These are phyloP conservation scores for Muschampia plurimacula DNA, from an alignment of 2,888 invertebrate genomes.

Conservation along the genomic window DNA sequence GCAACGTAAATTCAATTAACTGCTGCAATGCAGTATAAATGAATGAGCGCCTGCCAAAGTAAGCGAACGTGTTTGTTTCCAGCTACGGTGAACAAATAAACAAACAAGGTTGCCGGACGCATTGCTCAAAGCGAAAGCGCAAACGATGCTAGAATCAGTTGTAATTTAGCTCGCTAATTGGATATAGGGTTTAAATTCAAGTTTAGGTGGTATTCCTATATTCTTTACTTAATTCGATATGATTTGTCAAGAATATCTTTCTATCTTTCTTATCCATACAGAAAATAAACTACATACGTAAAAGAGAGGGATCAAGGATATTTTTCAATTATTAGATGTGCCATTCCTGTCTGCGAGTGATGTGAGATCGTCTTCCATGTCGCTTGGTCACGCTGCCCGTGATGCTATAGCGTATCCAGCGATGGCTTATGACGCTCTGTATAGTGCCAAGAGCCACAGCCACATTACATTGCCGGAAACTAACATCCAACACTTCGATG, in stretches of 20 bases:
- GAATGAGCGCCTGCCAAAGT: slow-evolving; percentile 2
- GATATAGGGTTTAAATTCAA: slow-evolving; percentile 2
- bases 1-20: neutral
- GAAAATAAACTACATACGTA: too few species aligned
- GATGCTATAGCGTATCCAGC: too few species aligned
- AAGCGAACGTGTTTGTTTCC: slow-evolving; percentile 9
- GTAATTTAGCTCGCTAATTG: slow-evolving; percentile 12
- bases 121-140: slow-evolving; percentile 7
- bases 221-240: neutral
- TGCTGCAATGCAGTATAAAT: slow-evolving; percentile 1
- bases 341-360: too few species aligned
- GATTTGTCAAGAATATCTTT: neutral
- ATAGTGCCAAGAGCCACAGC: too few species aligned
- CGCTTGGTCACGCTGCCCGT: too few species aligned
- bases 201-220: neutral
- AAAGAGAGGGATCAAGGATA: too few species aligned
- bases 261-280: too few species aligned
- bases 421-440: too few species aligned
- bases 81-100: slow-evolving; percentile 2
- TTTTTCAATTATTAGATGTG: too few species aligned
- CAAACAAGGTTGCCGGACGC: neutral
- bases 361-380: too few species aligned
- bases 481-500: too few species aligned
- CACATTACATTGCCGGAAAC: too few species aligned
- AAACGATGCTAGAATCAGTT: neutral